phyloP scores from a whole-genome alignment of 1,140 invertebrate species.

The Cotesia vestalis region DNA sequence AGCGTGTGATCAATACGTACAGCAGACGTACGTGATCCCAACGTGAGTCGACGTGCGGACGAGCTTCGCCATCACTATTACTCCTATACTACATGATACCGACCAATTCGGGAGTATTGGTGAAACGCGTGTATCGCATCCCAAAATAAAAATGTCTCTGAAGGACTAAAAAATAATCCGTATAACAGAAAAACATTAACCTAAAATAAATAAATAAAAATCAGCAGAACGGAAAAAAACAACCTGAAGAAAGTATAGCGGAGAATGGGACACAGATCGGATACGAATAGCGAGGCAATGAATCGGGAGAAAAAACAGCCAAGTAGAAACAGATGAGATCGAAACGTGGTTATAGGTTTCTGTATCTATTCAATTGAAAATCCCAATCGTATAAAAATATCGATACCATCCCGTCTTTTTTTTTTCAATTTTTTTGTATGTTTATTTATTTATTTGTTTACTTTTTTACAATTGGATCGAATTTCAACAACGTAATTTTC shows the following conservation, averaged over 20 bases:
- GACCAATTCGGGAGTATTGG: background rate
- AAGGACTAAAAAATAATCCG: no score
- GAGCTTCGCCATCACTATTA: background rate
- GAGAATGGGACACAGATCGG: constrained; percentile 18
- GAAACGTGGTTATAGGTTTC: constrained; percentile 23
- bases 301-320: background rate
- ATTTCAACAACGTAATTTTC: no score
- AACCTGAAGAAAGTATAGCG: no score
- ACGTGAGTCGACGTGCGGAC: constrained; percentile 19
- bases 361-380: constrained; percentile 9
- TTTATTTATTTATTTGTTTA: background rate
- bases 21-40: constrained; percentile 7
- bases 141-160: background rate
- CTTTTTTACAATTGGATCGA: no score
- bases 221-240: no score
- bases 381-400: constrained; percentile 8
- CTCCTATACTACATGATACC: background rate
- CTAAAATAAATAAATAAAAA: background rate
- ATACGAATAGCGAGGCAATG: constrained; percentile 23
- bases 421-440: no score
- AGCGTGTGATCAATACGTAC: constrained; percentile 36
- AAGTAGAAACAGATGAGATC: constrained; percentile 23
- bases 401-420: background rate
- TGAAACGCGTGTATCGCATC: constrained; percentile 17
- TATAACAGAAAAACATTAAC: no score